A percentile compares a stretch with the other conserved stretches of the same genome.
These are phyloP conservation scores for Cordylochernes scorpioides DNA, from an alignment of 2,888 invertebrate genomes.

Conservation along the genomic window DNA sequence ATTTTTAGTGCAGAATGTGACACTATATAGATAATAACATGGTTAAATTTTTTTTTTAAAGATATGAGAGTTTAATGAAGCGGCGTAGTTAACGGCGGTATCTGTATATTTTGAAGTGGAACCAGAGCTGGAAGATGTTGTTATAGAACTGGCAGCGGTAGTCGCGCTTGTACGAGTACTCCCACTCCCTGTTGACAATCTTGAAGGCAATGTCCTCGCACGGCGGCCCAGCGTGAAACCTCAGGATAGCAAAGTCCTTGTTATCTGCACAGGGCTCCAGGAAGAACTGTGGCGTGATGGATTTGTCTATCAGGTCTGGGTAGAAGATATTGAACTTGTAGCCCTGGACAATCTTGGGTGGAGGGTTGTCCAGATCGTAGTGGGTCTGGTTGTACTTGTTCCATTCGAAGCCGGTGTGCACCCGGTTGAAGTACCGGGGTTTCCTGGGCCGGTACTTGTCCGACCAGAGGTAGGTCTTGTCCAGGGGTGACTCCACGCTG, in stretches of 20 bases:
- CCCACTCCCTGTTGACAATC: slow-evolving; percentile 97
- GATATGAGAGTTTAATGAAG: too few relatives aligned
- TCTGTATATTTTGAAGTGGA: slow-evolving; percentile 92
- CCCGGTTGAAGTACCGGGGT: slow-evolving; percentile 80
- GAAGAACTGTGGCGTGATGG: slow-evolving; percentile 69
- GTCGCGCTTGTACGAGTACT: slow-evolving; percentile 88
- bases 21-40: too few relatives aligned
- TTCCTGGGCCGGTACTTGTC: slow-evolving; percentile 94
- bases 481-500: slow-evolving; percentile 48
- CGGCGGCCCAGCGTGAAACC: slow-evolving; percentile 93
- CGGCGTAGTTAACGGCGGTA: slow-evolving; percentile 42
- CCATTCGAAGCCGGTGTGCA: slow-evolving; percentile 94
- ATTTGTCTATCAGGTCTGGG: slow-evolving; percentile 87
- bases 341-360: slow-evolving; percentile 97
- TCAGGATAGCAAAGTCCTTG: slow-evolving; percentile 69
- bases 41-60: too few relatives aligned
- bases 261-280: slow-evolving; percentile 71
- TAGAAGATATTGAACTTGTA: slow-evolving; percentile 99
- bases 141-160: slow-evolving; percentile 98
- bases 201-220: slow-evolving; percentile 98
- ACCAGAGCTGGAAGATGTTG: slow-evolving; percentile 98
- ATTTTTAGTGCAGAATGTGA: too few relatives aligned
- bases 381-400: slow-evolving; percentile 99
- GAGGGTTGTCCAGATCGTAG: slow-evolving; percentile 99
- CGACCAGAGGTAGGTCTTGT: slow-evolving; percentile 73